Percentiles rank a stretch among this genome's conserved stretches.
Conservation (phyloP, 2,113 vertebrate species). For the western clawed frog (Xenopus tropicalis) region UCB_Xtro_10.0 CM004445.2:6624501-6625000, state of each 20-base stretch:
- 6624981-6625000: background rate
- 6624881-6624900: conserved; percentile 86
- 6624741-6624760: no score
- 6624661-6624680: conserved; percentile 76
- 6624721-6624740: no score
- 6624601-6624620: conserved; percentile 88
- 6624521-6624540: conserved; percentile 44
- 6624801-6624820: conserved; percentile 69
- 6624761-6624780: no score
- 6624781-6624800: no score
- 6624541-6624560: conserved; percentile 91
- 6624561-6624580: conserved; percentile 89
- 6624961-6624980: background rate
- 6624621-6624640: conserved; percentile 89
- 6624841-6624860: conserved; percentile 93
- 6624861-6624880: conserved; percentile 87
- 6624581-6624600: conserved; percentile 88
- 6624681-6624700: conserved; percentile 51
- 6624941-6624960: conserved; percentile 54
- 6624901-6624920: conserved; percentile 82
- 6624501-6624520: no score
- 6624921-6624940: conserved; percentile 92
- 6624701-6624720: background rate
- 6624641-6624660: conserved; percentile 85
- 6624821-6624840: conserved; percentile 84